A percentile compares a stretch with the other conserved stretches of the same genome.
Evolutionary conservation across 2,113 vertebrate genomes (phyloP).

Genomic region (Melanostigma gelatinosum): DNA sequence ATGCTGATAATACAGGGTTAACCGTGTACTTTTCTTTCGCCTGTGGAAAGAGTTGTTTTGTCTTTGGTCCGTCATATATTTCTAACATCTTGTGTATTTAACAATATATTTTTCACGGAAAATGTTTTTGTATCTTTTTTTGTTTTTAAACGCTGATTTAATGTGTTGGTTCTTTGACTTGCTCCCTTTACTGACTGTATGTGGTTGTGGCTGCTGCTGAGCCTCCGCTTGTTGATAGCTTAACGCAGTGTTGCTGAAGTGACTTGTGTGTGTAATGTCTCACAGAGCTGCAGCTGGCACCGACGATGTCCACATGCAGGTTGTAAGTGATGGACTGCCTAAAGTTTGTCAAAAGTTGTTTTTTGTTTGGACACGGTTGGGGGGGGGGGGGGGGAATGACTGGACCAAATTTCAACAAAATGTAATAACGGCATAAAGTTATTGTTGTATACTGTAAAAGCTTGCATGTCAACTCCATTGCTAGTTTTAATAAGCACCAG

Average conservation of each 20-base stretch:
- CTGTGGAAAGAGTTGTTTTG: slow-evolving; percentile 42
- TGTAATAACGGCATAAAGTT: not conserved
- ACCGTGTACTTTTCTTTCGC: slow-evolving; percentile 31
- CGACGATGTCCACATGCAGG: slow-evolving; percentile 27
- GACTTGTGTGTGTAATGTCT: slow-evolving; percentile 33
- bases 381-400: not conserved
- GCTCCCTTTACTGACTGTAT: slow-evolving; percentile 12
- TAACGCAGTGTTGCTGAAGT: slow-evolving; percentile 35
- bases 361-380: not conserved
- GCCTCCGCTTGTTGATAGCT: slow-evolving; percentile 20
- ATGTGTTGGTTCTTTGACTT: slow-evolving; percentile 35
- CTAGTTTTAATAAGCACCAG: slow-evolving; percentile 33
- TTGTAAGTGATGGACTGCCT: slow-evolving; percentile 9
- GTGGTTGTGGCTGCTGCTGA: slow-evolving; percentile 23
- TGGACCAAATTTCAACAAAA: slow-evolving; percentile 23
- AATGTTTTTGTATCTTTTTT: slow-evolving; percentile 48
- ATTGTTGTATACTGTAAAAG: slow-evolving; percentile 4
- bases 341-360: not conserved
- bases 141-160: slow-evolving; percentile 57
- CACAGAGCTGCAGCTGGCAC: slow-evolving; percentile 22
- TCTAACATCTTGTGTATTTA: slow-evolving; percentile 73
- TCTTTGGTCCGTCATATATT: slow-evolving; percentile 67
- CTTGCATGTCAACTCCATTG: slow-evolving; percentile 30
- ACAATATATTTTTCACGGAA: slow-evolving; percentile 69
- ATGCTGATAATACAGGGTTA: slow-evolving; percentile 58